Evolutionary conservation across 2,797 vertebrate species (phyloP).

Genomic region (Poecile montanus): DNA sequence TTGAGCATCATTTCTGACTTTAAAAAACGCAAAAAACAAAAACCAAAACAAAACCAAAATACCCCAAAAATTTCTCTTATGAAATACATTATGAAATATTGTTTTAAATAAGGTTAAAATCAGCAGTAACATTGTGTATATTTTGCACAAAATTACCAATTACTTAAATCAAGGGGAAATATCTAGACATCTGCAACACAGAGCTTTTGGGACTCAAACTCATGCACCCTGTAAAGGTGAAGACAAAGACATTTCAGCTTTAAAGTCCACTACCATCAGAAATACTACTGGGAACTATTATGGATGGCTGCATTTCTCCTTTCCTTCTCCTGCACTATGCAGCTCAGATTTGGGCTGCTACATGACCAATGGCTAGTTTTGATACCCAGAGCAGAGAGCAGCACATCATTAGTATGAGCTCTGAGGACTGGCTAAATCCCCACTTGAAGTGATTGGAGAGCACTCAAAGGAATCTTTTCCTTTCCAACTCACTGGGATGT

Average conservation of each 20-base stretch:
- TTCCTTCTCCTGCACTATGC: not conserved
- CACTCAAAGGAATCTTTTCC: not conserved
- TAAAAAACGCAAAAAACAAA: not conserved
- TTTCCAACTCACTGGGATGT: not conserved
- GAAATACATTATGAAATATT: not conserved
- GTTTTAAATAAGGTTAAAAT: not conserved
- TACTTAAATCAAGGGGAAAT: not conserved
- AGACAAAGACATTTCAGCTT: not conserved
- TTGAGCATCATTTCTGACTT: not conserved
- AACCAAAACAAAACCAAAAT: not conserved
- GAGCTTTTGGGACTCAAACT: not conserved
- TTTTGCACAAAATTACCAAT: not conserved
- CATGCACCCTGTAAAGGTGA: not conserved
- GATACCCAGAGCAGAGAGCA: not conserved
- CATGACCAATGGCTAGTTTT: slow-evolving; percentile 6
- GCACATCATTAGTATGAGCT: not conserved
- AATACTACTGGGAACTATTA: not conserved
- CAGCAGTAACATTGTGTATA: fast-evolving
- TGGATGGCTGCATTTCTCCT: not conserved
- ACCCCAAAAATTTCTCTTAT: not conserved
- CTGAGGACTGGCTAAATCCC: not conserved
- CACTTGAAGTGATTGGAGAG: not conserved
- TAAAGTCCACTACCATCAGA: not conserved
- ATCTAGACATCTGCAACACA: not conserved
- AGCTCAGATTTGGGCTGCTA: not conserved